Conservation (phyloP, 2,888 invertebrate species). For the Andrena bicolor region DNA sequence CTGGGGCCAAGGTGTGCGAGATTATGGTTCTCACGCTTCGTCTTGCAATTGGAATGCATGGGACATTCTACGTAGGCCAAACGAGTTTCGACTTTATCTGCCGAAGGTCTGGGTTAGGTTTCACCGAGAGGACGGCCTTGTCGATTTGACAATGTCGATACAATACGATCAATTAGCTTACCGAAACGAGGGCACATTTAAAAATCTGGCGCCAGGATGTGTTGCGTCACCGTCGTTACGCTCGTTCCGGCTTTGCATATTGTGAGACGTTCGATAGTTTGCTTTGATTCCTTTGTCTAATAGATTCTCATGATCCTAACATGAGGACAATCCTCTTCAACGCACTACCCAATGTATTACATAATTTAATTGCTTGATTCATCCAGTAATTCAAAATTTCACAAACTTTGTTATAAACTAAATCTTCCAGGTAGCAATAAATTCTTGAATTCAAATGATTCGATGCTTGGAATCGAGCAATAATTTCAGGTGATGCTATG, state of each 20-base stretch:
- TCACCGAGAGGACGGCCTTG: conserved; percentile 59
- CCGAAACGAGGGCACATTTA: conserved; percentile 59
- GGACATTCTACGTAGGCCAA: conserved; percentile 14
- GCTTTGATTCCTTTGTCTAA: background rate
- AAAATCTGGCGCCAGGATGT: conserved; percentile 58
- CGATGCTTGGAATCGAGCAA: too few relatives aligned
- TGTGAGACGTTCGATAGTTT: background rate
- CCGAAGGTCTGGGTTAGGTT: conserved; percentile 62
- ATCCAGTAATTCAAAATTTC: background rate
- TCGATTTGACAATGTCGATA: conserved; percentile 64
- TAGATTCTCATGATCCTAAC: background rate
- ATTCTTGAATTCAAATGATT: background rate
- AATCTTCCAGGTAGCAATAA: background rate
- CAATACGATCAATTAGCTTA: conserved; percentile 39
- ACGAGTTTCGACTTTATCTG: conserved; percentile 55
- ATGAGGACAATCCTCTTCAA: conserved; percentile 3
- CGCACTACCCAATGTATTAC: background rate
- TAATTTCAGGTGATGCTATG: too few relatives aligned
- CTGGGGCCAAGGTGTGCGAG: background rate
- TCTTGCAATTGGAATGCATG: background rate
- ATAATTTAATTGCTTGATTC: conserved; percentile 17
- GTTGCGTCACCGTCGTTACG: conserved; percentile 45
- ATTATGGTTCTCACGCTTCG: conserved; percentile 18
- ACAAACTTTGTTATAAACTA: background rate
- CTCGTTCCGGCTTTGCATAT: conserved; percentile 33